Conservation (phyloP, 2,888 invertebrate species). For the Koerneria pararmatus region DNA sequence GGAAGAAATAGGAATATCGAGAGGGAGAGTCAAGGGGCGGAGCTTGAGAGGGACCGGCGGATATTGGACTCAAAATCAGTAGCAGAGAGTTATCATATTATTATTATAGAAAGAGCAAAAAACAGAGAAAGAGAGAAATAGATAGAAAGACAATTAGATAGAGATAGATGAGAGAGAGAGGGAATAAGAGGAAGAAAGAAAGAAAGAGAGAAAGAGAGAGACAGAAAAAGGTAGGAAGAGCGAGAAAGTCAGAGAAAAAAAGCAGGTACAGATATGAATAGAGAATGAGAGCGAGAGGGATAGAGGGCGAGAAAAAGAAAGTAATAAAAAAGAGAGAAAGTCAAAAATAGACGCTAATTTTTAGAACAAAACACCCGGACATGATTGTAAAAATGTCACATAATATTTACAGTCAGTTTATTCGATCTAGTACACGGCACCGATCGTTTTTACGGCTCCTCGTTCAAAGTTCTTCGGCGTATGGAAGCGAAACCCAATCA, state of each 20-base stretch:
- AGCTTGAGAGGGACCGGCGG: background rate
- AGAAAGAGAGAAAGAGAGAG: slow-evolving; percentile 5
- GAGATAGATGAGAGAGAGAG: too few species aligned
- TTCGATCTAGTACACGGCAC: too few species aligned
- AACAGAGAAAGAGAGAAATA: too few species aligned
- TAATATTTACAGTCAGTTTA: too few species aligned
- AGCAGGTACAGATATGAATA: background rate
- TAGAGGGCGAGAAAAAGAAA: background rate
- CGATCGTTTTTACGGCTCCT: too few species aligned
- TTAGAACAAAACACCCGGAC: too few species aligned
- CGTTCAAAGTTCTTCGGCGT: too few species aligned
- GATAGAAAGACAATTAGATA: background rate
- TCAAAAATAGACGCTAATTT: too few species aligned
- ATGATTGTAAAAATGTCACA: too few species aligned
- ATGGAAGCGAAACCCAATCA: too few species aligned
- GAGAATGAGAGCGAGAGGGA: slow-evolving; percentile 7
- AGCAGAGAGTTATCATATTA: background rate
- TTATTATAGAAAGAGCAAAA: background rate
- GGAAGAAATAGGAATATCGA: slow-evolving; percentile 5
- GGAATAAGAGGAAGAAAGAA: background rate
- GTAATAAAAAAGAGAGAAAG: background rate
- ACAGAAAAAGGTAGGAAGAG: background rate
- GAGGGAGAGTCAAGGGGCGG: background rate
- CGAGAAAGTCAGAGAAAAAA: background rate
- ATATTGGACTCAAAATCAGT: background rate